Conservation (phyloP, 2,888 invertebrate species). For the Caenorhabditis zanzibari region DNA sequence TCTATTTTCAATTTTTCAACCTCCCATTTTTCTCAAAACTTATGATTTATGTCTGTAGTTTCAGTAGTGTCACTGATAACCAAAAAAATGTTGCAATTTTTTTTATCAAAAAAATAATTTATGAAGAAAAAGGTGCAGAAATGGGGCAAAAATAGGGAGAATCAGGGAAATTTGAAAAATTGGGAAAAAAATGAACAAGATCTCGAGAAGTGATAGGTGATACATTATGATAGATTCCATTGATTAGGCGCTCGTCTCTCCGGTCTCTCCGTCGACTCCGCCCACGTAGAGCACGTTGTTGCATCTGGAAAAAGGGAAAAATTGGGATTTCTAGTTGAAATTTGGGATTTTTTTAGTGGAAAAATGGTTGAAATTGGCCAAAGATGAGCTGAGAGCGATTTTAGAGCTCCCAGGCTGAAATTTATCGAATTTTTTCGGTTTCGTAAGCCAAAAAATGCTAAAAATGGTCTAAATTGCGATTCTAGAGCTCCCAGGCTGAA, state of each 20-base stretch:
- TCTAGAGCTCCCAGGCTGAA: no score
- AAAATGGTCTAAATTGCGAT: no score
- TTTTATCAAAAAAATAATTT: conserved; percentile 12
- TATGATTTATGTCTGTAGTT: conserved; percentile 3
- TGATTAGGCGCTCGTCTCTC: conserved; percentile 35
- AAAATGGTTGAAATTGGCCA: background rate
- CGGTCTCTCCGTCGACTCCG: conserved; percentile 45
- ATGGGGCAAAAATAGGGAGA: background rate
- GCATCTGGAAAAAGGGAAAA: conserved; percentile 76
- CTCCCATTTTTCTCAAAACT: background rate
- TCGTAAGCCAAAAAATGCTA: no score
- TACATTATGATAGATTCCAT: no score
- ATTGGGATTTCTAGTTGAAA: background rate
- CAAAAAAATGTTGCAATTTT: background rate
- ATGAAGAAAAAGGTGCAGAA: background rate
- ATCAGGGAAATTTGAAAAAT: no score
- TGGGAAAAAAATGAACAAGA: background rate
- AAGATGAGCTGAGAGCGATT: no score
- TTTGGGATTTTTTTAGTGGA: background rate
- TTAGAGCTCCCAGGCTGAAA: background rate
- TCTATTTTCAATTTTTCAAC: no score
- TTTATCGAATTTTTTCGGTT: no score
- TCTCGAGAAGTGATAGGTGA: background rate
- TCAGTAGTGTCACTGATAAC: background rate
- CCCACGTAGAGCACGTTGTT: conserved; percentile 80